Evolutionary conservation across 2,113 vertebrate species (phyloP).

Genomic region (Meleagris gallopavo): DNA sequence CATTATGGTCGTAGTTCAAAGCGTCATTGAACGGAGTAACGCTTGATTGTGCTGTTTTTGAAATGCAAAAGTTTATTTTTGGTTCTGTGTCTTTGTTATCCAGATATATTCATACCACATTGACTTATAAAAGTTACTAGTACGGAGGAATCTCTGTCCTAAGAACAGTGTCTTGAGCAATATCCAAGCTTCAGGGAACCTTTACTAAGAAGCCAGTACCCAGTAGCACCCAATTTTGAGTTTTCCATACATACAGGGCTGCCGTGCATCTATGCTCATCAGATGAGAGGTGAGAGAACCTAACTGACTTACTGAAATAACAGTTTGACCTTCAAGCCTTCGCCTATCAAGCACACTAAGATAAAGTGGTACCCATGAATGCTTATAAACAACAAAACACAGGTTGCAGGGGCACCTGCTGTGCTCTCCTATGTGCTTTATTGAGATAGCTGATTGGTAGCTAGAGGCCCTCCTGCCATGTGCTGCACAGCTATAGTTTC

Average conservation of each 20-base stretch:
- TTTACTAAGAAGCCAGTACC: neutral
- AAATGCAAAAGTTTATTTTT: conserved; percentile 1
- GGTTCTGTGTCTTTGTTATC: neutral
- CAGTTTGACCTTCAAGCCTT: neutral
- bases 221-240: rapidly evolving
- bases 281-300: neutral
- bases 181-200: neutral
- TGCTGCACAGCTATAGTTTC: neutral
- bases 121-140: neutral
- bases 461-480: neutral
- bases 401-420: neutral
- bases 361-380: neutral
- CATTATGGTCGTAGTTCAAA: neutral
- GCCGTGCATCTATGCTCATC: neutral
- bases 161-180: neutral
- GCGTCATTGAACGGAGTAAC: neutral
- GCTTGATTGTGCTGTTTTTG: neutral
- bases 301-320: neutral
- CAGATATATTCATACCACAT: neutral
- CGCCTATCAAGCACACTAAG: neutral
- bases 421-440: neutral
- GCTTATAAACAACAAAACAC: neutral
- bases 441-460: neutral
- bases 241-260: neutral
- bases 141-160: neutral